phyloP scores from a whole-genome alignment of 2,888 invertebrate species.

The Dicranocentrus wangi region DNA sequence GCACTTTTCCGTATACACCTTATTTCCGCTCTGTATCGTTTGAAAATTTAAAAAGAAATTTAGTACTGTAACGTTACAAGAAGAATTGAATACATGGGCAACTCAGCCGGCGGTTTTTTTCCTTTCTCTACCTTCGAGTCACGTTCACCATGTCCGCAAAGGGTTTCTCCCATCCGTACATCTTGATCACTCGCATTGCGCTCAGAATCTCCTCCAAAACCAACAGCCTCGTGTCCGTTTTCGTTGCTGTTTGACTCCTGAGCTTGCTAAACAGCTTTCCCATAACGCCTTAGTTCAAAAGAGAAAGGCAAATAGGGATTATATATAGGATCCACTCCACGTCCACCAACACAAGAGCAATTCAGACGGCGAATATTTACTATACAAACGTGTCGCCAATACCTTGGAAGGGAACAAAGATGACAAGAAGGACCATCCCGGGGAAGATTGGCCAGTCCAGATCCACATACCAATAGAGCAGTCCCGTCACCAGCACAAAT shows the following conservation, averaged over 20 bases:
- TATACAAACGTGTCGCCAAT: no score
- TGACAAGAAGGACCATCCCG: constrained; percentile 85
- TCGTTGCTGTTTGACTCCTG: constrained; percentile 85
- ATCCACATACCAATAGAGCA: constrained; percentile 83
- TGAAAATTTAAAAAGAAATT: no score
- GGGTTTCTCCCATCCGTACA: constrained; percentile 88
- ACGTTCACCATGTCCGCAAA: constrained; percentile 15
- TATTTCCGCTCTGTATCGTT: constrained; percentile 81
- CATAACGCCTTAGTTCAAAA: no score
- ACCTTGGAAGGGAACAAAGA: constrained; percentile 90
- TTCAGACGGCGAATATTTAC: no score
- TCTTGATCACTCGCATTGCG: constrained; percentile 96
- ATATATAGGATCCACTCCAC: no score
- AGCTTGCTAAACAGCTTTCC: constrained; percentile 76
- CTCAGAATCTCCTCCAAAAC: constrained; percentile 95
- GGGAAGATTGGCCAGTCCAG: constrained; percentile 81
- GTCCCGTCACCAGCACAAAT: constrained; percentile 84
- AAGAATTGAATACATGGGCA: not conserved
- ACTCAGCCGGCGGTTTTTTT: no score
- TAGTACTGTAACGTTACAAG: not conserved
- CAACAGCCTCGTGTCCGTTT: constrained; percentile 91
- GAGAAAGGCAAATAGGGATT: no score
- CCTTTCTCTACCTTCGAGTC: constrained; percentile 12
- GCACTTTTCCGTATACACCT: constrained; percentile 80
- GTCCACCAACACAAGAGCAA: no score